Conservation (phyloP, 1,140 invertebrate genomes). For the Cydia splendana region DNA sequence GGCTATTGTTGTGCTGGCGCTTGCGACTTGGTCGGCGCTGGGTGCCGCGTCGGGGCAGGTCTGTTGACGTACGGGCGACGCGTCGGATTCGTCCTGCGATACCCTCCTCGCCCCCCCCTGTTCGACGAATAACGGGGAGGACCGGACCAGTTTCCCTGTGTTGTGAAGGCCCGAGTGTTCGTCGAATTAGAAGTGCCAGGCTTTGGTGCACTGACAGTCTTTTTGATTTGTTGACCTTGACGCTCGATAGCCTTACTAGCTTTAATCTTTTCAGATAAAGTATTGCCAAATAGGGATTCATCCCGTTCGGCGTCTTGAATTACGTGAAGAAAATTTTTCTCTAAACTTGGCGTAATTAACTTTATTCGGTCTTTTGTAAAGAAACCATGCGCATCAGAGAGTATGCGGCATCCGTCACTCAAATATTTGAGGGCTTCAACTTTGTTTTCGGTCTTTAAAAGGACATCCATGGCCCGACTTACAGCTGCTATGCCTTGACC, state of each 20-base stretch:
- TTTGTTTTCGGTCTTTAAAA: constrained; percentile 28
- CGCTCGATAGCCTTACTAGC: constrained; percentile 30
- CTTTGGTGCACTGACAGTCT: not conserved
- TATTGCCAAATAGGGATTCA: constrained; percentile 28
- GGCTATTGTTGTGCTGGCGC: too few species aligned
- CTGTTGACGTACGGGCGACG: constrained; percentile 9
- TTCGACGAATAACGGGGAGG: constrained; percentile 32
- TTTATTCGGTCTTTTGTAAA: constrained; percentile 17
- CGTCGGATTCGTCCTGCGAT: constrained; percentile 8
- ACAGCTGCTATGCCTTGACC: constrained; percentile 31
- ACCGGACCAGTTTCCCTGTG: constrained; percentile 34
- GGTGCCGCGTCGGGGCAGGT: too few species aligned
- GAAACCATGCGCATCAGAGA: too few species aligned
- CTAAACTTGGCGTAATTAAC: constrained; percentile 18
- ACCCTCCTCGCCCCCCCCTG: constrained; percentile 34
- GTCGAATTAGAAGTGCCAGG: constrained; percentile 12
- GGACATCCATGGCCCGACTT: constrained; percentile 22
- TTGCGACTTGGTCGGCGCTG: too few species aligned
- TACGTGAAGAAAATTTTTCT: constrained; percentile 22
- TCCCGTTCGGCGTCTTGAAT: constrained; percentile 32
- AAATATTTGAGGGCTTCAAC: too few species aligned
- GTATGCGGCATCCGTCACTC: constrained; percentile 14
- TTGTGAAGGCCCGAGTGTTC: not conserved
- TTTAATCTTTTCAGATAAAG: constrained; percentile 27
- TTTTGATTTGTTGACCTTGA: constrained; percentile 33